phyloP scores from a whole-genome alignment of 2,888 invertebrate species.

The Noctua fimbriata region DNA sequence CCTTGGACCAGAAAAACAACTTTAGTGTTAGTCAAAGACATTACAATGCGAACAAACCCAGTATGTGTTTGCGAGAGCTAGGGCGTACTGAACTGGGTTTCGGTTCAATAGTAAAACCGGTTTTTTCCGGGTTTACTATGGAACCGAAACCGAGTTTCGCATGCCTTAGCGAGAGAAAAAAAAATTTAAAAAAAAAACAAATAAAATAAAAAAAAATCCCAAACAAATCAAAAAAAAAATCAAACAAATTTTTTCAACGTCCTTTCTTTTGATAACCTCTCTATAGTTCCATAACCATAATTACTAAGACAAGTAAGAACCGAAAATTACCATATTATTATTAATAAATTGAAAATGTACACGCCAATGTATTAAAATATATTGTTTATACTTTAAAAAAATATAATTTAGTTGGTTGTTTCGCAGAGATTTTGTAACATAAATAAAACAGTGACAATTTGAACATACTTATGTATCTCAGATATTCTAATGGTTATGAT shows the following conservation, averaged over 20 bases:
- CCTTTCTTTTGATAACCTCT: background rate
- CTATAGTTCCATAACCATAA: background rate
- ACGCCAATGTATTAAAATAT: background rate
- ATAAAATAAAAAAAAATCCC: no score
- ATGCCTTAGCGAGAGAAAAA: no score
- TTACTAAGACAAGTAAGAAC: background rate
- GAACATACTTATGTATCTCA: background rate
- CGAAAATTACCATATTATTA: background rate
- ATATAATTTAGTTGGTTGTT: no score
- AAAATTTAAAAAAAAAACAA: no score
- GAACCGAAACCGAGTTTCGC: no score
- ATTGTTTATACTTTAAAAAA: background rate
- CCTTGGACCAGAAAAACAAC: no score
- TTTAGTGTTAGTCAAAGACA: background rate
- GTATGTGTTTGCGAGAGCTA: background rate
- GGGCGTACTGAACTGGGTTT: no score
- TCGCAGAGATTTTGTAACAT: no score
- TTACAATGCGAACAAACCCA: background rate
- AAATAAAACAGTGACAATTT: background rate
- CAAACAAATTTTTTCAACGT: no score
- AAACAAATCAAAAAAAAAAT: no score
- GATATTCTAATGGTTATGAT: constrained; percentile 54
- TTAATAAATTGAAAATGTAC: background rate
- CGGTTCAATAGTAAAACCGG: no score
- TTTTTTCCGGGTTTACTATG: no score